phyloP scores from a whole-genome alignment of 92 coral and sea anemone genomes.

The Siderastrea siderea region DNA sequence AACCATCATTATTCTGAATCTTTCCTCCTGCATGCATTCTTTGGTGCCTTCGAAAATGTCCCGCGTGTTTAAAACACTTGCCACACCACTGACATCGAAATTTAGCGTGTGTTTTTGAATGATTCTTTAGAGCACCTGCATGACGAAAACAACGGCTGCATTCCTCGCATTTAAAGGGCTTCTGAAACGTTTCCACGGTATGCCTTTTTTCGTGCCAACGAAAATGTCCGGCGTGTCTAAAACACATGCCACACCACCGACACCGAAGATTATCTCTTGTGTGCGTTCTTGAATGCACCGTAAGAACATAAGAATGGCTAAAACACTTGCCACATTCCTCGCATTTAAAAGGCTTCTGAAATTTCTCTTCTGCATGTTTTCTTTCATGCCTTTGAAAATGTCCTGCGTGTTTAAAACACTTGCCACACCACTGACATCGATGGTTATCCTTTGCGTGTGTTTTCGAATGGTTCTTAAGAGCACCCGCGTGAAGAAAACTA shows the following conservation, averaged over 20 bases:
- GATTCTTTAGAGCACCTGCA: background rate
- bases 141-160: background rate
- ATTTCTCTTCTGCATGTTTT: background rate
- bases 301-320: background rate
- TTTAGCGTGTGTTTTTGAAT: background rate
- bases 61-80: background rate
- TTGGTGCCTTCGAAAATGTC: background rate
- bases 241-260: constrained; percentile 6
- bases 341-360: background rate
- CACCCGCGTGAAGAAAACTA: background rate
- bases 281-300: background rate
- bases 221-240: background rate
- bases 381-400: constrained; percentile 3
- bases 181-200: background rate
- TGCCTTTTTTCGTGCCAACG: background rate
- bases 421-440: constrained; percentile 5
- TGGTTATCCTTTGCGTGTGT: constrained; percentile 4
- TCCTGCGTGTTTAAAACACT: constrained; percentile 3
- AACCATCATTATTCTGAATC: too few species aligned
- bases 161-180: background rate
- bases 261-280: constrained; percentile 10
- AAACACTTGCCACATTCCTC: background rate
- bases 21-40: too few species aligned
- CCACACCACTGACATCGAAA: background rate
- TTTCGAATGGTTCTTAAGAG: background rate